Evolutionary conservation across 2,888 invertebrate species (phyloP), one percentile per base, ranked within the genome.

Genomic region (Apotomis turbidana): DNA sequence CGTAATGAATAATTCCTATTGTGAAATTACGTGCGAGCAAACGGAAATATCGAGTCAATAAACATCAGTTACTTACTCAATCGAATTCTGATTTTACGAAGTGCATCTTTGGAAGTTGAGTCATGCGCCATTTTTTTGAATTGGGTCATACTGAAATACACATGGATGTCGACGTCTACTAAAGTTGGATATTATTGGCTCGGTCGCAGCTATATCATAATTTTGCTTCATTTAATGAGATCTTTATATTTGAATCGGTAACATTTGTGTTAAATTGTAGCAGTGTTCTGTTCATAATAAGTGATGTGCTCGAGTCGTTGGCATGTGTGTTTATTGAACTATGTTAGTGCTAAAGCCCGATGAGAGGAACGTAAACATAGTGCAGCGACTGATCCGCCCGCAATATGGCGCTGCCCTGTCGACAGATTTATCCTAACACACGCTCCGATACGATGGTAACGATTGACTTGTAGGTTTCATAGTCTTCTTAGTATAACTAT

Each of bases 281-380:
- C 57, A 36, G 15, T 60, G 44, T 27, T 27, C 27, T 27, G 27
- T 27, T 27, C 27, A 27, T 57, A 64, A 58, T 61, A 44, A 52
- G 61, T 57, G 61, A 49, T 36, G 63, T 76, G 79, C 76, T 76
- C 76, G 79, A 77, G 76, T 75, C 75, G 81, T 79, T 81, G 77
- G 81, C 78, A 78, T 81, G 80, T 79, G 79, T 87, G 85, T 90
- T 88, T 88, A 87, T 87, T 82, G 79, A 83, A 82, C 77, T 83
- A 83, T 79, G 82, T 86, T 85, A 89, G 85, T 85, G 81, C 84
- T 81, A 83, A 79, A 82, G 81, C 79, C 77, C 86, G 89, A 86
- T 88, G 91, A 91, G 82, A 81, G 85, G 84, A 85, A 84, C 85
- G 85, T 91, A 91, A 91, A 91, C 83, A 84, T 79, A 82, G 82